Conservation (phyloP, 2,113 vertebrate genomes). For the Cathartes aura region DNA sequence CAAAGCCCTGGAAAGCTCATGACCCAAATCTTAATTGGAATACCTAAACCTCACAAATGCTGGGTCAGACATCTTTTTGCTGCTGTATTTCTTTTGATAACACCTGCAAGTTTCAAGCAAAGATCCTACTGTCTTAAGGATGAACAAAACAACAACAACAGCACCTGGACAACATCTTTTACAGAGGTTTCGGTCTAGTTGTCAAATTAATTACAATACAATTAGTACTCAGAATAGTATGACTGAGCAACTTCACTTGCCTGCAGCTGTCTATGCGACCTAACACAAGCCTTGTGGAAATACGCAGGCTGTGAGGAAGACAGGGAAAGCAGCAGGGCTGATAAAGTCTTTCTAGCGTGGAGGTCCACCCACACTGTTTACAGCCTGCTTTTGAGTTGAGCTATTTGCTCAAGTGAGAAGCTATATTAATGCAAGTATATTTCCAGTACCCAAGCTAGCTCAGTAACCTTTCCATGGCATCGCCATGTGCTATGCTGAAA, state of each 20-base stretch:
- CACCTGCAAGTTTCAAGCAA: neutral
- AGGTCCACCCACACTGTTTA: neutral
- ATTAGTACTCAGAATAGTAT: neutral
- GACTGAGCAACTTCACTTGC: neutral
- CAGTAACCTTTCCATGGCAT: neutral
- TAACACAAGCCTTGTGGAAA: neutral
- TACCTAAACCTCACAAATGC: neutral
- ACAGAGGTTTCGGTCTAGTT: neutral
- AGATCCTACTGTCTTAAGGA: neutral
- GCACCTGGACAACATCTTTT: neutral
- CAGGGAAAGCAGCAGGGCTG: neutral
- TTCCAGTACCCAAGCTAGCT: neutral
- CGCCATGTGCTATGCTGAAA: neutral
- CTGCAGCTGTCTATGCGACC: neutral
- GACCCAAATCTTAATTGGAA: neutral
- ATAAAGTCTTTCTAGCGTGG: neutral
- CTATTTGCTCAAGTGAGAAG: neutral
- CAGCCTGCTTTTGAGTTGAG: neutral
- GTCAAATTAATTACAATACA: neutral
- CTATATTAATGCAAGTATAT: neutral
- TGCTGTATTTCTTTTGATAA: neutral
- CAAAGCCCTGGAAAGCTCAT: neutral
- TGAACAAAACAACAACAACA: neutral
- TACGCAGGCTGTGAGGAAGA: neutral
- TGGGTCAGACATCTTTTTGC: neutral